phyloP scores from a whole-genome alignment of 2,888 invertebrate species.

The Diarsia brunnea region DNA sequence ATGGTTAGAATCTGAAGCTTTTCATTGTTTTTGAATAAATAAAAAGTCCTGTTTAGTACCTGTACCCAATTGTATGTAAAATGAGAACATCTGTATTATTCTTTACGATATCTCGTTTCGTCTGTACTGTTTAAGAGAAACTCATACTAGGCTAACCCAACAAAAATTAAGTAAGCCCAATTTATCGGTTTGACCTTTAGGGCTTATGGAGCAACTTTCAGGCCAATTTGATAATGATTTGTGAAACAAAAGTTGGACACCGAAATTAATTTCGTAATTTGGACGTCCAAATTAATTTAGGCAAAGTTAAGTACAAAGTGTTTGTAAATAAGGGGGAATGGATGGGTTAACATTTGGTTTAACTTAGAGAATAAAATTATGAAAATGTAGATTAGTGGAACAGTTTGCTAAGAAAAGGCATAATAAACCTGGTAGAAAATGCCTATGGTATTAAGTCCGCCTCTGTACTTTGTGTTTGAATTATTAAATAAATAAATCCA shows the following conservation, averaged over 20 bases:
- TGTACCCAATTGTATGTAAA: background rate
- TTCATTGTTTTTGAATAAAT: background rate
- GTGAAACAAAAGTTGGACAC: conserved; percentile 31
- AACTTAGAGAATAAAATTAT: background rate
- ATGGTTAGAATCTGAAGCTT: too few species aligned
- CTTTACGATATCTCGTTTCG: background rate
- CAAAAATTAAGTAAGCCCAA: conserved; percentile 5
- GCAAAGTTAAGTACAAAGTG: conserved; percentile 7
- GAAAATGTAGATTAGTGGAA: background rate
- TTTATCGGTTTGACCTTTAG: conserved; percentile 28
- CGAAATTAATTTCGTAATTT: conserved; percentile 30
- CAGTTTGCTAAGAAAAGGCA: background rate
- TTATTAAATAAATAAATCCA: background rate
- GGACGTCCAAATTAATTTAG: conserved; percentile 37
- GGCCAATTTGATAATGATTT: conserved; percentile 43
- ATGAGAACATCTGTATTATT: background rate
- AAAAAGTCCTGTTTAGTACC: background rate
- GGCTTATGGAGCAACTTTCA: conserved; percentile 25
- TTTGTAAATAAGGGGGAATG: conserved; percentile 17
- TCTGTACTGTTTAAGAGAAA: too few species aligned
- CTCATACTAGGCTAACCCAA: background rate
- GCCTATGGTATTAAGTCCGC: too few species aligned
- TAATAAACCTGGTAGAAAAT: background rate
- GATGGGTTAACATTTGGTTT: conserved; percentile 12
- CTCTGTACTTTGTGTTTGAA: too few species aligned